Evolutionary conservation across 1,140 invertebrate species (phyloP), one percentile per base, ranked within the genome.

Genomic region (Agraylea sexmaculata): DNA sequence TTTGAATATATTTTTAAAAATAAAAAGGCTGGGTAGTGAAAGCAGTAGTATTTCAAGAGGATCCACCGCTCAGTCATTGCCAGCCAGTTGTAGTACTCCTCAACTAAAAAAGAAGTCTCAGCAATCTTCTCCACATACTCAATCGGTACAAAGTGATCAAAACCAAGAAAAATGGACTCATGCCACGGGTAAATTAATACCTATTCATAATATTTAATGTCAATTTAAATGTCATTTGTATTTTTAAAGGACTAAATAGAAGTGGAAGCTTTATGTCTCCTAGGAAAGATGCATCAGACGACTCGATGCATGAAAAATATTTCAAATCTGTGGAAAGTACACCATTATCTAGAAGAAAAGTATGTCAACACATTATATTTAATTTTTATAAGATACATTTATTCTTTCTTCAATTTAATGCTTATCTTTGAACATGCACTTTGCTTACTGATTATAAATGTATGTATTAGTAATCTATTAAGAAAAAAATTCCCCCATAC

Each of bases 291-390:
- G 57, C 70, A 32, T 63, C 75, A 19, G 80, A 83, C 51, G 81
- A 84, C 60, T 80, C 80, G 0, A 84, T 85, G 81, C 82, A 85
- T 56, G 83, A 85, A 53, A 81, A 82, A 50, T 84, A 83, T 53
- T 75, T 84, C 49, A 73, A 73, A 50, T 73, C 71, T 15, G 71
- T 74, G 31, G 71, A 74, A 45, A 73, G 70, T 52, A 74, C 71
- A 25, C 71, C 71, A 7, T 49, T 73, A 28, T 69, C 70, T 12
- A 60, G 69, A 36, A 64, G 71, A 37, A 66, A 68, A 60, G 65
- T 68, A 51, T 43, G 30, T 37, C 22, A 18, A 16, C 18, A 16
- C 5, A 34, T 35, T 7, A 32, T 13, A 7, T 13, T 16, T 7
- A 32, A 6, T n/a, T n/a, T n/a, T n/a, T n/a, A n/a, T n/a, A n/a